Evolutionary conservation across 2,113 vertebrate genomes (phyloP).

Genomic region (Ploceus nigricollis): DNA sequence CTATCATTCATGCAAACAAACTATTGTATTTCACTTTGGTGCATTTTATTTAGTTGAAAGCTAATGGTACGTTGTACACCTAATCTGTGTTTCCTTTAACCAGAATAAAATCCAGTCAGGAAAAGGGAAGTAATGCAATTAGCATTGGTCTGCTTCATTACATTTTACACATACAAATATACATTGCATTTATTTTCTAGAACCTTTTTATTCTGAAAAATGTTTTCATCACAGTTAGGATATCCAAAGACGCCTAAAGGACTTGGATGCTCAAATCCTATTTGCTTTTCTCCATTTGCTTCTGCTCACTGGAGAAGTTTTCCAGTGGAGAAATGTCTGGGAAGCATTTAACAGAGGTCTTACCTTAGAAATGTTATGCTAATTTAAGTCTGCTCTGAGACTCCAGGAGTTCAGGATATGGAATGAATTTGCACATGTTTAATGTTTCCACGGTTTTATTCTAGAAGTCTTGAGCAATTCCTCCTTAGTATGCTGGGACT

Average conservation of each 20-base stretch:
- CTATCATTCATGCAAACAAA: neutral
- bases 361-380: constrained; percentile 20
- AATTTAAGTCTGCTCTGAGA: neutral
- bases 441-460: neutral
- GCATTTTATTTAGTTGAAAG: neutral
- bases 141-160: neutral
- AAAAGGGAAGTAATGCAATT: neutral
- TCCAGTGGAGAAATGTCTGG: neutral
- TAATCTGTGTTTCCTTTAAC: neutral
- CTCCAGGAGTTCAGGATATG: neutral
- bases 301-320: constrained; percentile 12
- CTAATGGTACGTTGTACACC: neutral
- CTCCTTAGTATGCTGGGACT: neutral
- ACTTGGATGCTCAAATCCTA: neutral
- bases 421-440: constrained; percentile 8
- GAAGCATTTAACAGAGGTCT: constrained; percentile 10
- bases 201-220: neutral
- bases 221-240: neutral
- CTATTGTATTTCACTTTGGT: neutral
- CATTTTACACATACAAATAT: neutral
- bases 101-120: neutral
- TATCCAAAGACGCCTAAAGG: neutral
- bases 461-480: neutral
- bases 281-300: constrained; percentile 28
- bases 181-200: neutral